Percentiles rank a stretch among this genome's conserved stretches.
Conservation (phyloP, 2,888 invertebrate genomes). For the Dicyrtomina minuta region DNA sequence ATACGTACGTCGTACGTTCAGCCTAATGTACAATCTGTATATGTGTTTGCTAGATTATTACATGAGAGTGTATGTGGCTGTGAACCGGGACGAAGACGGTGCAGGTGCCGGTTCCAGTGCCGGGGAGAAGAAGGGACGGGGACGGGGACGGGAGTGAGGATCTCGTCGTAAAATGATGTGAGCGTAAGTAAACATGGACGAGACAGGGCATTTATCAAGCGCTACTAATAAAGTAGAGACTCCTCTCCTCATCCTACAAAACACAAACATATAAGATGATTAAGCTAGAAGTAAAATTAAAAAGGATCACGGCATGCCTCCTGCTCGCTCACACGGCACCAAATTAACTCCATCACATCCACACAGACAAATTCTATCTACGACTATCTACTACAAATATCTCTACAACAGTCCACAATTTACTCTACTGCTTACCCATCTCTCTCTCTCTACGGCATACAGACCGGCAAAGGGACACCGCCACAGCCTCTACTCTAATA, state of each 20-base stretch:
- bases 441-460: too few relatives aligned
- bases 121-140: conserved; percentile 10
- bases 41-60: too few relatives aligned
- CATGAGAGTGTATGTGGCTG: background rate
- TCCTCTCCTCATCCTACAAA: background rate
- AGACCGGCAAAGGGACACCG: too few relatives aligned
- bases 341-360: conserved; percentile 1
- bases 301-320: conserved; percentile 23
- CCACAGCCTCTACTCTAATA: too few relatives aligned
- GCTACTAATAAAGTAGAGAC: too few relatives aligned
- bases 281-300: conserved; percentile 22
- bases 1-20: too few relatives aligned
- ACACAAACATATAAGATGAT: conserved; percentile 12
- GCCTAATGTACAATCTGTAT: too few relatives aligned
- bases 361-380: background rate
- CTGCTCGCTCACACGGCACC: conserved; percentile 23
- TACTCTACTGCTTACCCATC: too few relatives aligned
- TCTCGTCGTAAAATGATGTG: conserved; percentile 3
- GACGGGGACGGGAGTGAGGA: background rate
- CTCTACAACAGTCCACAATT: too few relatives aligned
- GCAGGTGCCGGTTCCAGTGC: too few relatives aligned
- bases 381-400: too few relatives aligned
- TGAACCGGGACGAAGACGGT: conserved; percentile 25
- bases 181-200: conserved; percentile 18
- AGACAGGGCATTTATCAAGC: conserved; percentile 24